Percentiles rank a stretch among this genome's conserved stretches.
Evolutionary conservation across 2,113 vertebrate genomes (phyloP).

Genomic region (Hemiprocne comata): DNA sequence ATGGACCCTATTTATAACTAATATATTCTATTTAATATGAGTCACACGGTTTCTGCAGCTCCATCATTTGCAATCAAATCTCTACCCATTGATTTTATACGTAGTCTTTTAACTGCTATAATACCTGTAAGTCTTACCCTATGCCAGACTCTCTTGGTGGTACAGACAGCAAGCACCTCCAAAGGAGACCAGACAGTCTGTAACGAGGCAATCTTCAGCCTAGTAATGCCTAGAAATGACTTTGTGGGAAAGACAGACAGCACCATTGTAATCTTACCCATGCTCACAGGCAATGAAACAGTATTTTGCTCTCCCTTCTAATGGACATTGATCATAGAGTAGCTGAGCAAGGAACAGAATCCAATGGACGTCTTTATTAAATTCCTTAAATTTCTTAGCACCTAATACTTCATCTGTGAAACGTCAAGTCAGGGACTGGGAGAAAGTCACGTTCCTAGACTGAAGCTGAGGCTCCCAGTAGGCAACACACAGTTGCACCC

Average conservation of each 20-base stretch:
- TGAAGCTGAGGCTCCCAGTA: neutral
- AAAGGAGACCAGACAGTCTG: neutral
- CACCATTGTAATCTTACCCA: neutral
- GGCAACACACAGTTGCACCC: neutral
- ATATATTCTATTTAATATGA: neutral
- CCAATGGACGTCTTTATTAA: neutral
- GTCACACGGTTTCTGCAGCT: slow-evolving; percentile 12
- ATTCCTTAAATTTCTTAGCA: neutral
- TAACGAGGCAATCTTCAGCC: neutral
- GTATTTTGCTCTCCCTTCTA: neutral
- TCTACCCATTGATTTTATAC: neutral
- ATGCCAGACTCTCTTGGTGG: neutral
- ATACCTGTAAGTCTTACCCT: neutral
- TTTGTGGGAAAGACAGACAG: neutral
- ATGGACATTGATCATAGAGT: neutral
- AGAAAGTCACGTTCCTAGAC: neutral
- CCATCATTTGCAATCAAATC: neutral
- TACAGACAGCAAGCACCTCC: neutral
- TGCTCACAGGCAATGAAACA: neutral
- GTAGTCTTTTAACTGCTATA: neutral
- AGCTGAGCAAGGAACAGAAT: neutral
- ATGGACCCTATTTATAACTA: slow-evolving; percentile 11
- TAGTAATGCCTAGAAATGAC: neutral
- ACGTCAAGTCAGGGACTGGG: neutral
- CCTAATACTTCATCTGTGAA: neutral